Percentiles rank a stretch among this genome's conserved stretches.
These are phyloP conservation scores for Aphelenchoides fujianensis DNA, from an alignment of 1,140 invertebrate species.

Conservation along the genomic window DNA sequence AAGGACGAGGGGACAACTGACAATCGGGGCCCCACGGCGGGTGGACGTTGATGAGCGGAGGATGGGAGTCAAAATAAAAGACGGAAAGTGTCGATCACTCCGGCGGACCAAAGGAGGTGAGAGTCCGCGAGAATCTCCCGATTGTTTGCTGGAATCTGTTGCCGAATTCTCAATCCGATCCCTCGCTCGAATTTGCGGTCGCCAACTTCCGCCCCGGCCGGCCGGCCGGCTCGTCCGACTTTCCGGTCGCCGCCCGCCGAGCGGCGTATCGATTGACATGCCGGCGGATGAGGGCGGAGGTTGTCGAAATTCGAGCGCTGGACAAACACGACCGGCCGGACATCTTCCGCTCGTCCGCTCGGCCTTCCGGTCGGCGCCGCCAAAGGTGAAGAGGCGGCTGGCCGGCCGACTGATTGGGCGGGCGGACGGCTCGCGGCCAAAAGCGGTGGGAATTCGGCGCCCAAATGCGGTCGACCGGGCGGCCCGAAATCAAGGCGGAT, in stretches of 20 bases:
- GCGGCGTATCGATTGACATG: neutral
- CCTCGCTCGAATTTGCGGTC: too few relatives aligned
- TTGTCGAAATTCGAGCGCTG: neutral
- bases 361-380: neutral
- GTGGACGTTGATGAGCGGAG: neutral
- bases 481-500: neutral
- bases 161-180: too few relatives aligned
- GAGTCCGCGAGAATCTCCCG: too few relatives aligned
- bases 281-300: neutral
- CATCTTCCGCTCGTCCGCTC: too few relatives aligned
- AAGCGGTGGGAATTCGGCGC: neutral
- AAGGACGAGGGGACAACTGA: too few relatives aligned
- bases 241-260: neutral
- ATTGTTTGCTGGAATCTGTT: too few relatives aligned
- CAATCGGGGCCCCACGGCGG: too few relatives aligned
- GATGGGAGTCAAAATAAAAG: neutral
- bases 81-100: neutral
- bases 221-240: too few relatives aligned
- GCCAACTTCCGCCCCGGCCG: too few relatives aligned
- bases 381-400: conserved; percentile 1
- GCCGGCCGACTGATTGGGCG: neutral
- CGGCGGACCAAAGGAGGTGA: too few relatives aligned
- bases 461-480: neutral
- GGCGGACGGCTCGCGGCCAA: neutral
- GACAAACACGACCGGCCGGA: neutral